Conservation (phyloP, 2,797 vertebrate species). For the Gymnothorax reevesii region DNA sequence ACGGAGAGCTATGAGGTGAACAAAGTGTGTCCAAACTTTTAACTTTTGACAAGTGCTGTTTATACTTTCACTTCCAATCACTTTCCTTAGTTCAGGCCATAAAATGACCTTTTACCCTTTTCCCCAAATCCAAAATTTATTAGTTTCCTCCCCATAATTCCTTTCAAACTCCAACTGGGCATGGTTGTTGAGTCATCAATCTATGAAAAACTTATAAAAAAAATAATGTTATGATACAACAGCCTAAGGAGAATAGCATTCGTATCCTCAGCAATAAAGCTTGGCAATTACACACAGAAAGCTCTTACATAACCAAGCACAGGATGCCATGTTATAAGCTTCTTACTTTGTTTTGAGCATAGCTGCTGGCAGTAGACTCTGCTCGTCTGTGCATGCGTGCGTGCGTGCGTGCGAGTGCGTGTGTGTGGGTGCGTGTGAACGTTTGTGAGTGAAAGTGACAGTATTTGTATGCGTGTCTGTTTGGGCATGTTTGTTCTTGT, state of each 20-base stretch:
- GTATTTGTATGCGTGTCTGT: not conserved
- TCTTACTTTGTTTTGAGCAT: not conserved
- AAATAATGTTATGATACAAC: not conserved
- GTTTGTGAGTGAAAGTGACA: not conserved
- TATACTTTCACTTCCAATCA: not conserved
- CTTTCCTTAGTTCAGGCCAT: not conserved
- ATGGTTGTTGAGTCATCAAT: not conserved
- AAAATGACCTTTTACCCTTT: not conserved
- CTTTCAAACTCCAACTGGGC: not conserved
- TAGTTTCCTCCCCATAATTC: not conserved
- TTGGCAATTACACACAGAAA: not conserved
- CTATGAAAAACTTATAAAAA: not conserved
- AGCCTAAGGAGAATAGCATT: not conserved
- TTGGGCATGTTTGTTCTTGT: not conserved
- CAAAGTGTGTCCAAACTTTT: too few relatives aligned
- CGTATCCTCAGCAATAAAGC: constrained; percentile 14
- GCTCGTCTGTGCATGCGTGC: not conserved
- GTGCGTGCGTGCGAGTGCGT: not conserved
- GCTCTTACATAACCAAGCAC: constrained; percentile 16
- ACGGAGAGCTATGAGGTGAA: too few relatives aligned
- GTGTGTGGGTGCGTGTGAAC: not conserved
- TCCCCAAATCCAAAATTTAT: not conserved
- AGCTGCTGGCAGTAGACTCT: not conserved
- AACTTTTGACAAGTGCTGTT: too few relatives aligned
- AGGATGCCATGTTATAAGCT: constrained; percentile 7